Conservation (phyloP, 2,888 invertebrate genomes). For the Eupithecia subfuscata region DNA sequence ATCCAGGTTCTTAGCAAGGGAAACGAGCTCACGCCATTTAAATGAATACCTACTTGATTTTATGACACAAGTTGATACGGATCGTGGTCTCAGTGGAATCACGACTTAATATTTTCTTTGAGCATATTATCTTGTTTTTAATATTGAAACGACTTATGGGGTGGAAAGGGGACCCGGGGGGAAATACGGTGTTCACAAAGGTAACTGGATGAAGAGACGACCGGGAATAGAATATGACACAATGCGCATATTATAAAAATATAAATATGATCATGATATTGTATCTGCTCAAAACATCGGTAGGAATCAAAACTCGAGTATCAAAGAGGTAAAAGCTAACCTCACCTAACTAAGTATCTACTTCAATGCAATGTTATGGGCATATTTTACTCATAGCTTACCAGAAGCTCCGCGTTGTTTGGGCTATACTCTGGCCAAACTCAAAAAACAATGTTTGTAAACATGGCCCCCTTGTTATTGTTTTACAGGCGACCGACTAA, state of each 20-base stretch:
- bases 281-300: not conserved
- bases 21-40: slow-evolving; percentile 64
- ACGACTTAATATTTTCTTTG: slow-evolving; percentile 82
- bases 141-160: slow-evolving; percentile 76
- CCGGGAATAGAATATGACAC: slow-evolving; percentile 55
- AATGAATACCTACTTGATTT: slow-evolving; percentile 80
- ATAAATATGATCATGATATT: slow-evolving; percentile 8
- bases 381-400: too few species aligned
- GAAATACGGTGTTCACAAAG: slow-evolving; percentile 71
- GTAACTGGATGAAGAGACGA: slow-evolving; percentile 51
- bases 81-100: slow-evolving; percentile 74
- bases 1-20: slow-evolving; percentile 52
- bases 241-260: slow-evolving; percentile 43
- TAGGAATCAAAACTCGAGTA: not conserved
- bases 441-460: too few species aligned
- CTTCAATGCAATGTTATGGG: not conserved
- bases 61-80: slow-evolving; percentile 79
- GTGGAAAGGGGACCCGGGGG: slow-evolving; percentile 49
- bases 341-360: too few species aligned
- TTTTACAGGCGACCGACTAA: too few species aligned
- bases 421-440: too few species aligned
- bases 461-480: too few species aligned
- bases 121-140: slow-evolving; percentile 81
- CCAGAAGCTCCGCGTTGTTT: too few species aligned
- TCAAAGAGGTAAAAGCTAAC: not conserved